Evolutionary conservation across 2,113 vertebrate species (phyloP).

Genomic region (Clupea harengus): DNA sequence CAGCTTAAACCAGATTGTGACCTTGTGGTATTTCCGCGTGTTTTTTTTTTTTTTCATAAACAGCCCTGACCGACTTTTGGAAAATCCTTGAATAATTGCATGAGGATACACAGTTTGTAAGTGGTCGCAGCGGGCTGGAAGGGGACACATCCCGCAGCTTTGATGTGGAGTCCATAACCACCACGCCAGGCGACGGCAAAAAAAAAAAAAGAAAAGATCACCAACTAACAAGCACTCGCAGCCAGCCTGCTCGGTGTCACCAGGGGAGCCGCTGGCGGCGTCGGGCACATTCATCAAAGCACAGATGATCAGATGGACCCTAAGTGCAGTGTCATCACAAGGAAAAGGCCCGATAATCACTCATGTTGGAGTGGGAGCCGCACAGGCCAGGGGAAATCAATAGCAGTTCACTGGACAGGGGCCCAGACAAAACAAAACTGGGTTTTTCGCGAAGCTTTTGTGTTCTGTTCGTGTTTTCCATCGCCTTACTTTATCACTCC

Average conservation of each 20-base stretch:
- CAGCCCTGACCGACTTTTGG: constrained; percentile 25
- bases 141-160: constrained; percentile 27
- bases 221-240: constrained; percentile 45
- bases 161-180: constrained; percentile 42
- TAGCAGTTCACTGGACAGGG: constrained; percentile 49
- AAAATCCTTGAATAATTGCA: constrained; percentile 39
- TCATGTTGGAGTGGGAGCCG: constrained; percentile 51
- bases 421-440: constrained; percentile 34
- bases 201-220: constrained; percentile 9
- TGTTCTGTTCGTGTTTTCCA: not conserved
- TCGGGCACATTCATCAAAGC: constrained; percentile 54
- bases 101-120: constrained; percentile 26
- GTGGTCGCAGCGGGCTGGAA: constrained; percentile 23
- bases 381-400: constrained; percentile 50
- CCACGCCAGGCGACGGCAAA: not conserved
- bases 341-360: constrained; percentile 57
- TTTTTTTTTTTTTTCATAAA: constrained; percentile 33
- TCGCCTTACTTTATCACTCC: not conserved
- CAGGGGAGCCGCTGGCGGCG: constrained; percentile 38
- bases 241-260: constrained; percentile 29
- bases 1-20: constrained; percentile 27
- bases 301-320: constrained; percentile 48
- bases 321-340: constrained; percentile 58
- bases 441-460: constrained; percentile 25
- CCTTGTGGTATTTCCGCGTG: constrained; percentile 36